Conservation (phyloP, 2,113 vertebrate species). For the Coptodon bakossiorum region DNA sequence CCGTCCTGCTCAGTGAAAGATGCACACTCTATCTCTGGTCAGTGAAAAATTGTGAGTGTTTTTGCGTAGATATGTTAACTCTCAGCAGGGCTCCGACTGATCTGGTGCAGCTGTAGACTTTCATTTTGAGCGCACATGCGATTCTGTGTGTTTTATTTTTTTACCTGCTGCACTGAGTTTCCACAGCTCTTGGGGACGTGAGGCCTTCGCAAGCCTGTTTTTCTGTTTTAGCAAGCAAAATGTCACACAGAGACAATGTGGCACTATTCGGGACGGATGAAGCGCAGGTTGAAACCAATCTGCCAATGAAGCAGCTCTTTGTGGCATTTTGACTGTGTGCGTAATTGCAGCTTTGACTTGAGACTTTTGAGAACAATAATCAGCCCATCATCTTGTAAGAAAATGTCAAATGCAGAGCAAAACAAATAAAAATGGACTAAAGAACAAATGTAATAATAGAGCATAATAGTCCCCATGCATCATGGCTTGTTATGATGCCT, state of each 20-base stretch:
- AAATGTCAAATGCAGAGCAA: not conserved
- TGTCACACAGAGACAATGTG: not conserved
- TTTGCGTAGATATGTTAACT: constrained; percentile 18
- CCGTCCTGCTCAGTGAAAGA: not conserved
- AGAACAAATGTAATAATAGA: constrained; percentile 36
- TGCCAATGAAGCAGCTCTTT: not conserved
- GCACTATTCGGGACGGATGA: not conserved
- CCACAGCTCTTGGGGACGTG: not conserved
- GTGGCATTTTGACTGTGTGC: not conserved
- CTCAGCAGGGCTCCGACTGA: constrained; percentile 8
- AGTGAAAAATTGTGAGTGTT: constrained; percentile 19
- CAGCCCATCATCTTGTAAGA: not conserved
- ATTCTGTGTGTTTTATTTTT: not conserved
- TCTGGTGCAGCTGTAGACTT: not conserved
- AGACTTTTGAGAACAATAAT: not conserved
- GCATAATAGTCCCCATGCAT: constrained; percentile 35
- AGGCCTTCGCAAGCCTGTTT: not conserved
- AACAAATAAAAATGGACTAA: not conserved
- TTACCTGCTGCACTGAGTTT: not conserved
- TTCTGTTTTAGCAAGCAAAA: not conserved
- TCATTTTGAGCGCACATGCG: not conserved
- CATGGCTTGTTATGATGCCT: constrained; percentile 26
- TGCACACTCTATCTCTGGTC: constrained; percentile 11
- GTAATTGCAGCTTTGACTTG: not conserved
- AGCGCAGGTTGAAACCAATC: not conserved